Base-by-base conservation (phyloP, 92 coral and sea anemone genomes). In the Palythoa caribaeorum region DNA sequence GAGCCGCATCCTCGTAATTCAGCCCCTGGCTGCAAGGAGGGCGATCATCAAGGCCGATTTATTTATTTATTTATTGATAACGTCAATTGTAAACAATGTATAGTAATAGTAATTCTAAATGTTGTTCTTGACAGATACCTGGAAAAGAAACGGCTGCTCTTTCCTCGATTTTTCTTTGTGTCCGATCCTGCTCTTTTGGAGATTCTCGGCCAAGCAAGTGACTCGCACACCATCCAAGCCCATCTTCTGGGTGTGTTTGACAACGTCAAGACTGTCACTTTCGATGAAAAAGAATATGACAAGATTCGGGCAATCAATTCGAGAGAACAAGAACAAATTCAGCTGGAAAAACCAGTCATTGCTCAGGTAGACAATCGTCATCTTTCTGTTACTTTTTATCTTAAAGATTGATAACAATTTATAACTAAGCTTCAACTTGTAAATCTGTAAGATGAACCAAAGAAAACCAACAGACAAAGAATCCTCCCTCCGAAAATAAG, bases 131-230 rank as follows among this genome's bases (percentile, higher is more conserved):
- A 52, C 38, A 97, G 99, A 37, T 97, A 97, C 78, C 92, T 97
- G 76, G 99, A 97, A 77, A 97, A 97, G 98, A 97, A 97, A 84
- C 98, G 99, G 83, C 92, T 97, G 76, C 89, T 97, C 68, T 97
- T 97, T 88, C 99, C 99, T 8, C 99, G 99, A 12, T 97, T 97
- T 90, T 97, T 97, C 94, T 97, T 97, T 90, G 99, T 97, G 90
- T 97, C 99, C 28, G 99, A 97, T 71, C 99, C 99, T 11, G 99
- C 99, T 40, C 90, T 97, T 72, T 77, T 97, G 89, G 99, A 97
- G 91, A 97, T 97, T 79, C 93, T 97, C 71, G 99, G 99, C 17
- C 99, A 97, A 87, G 99, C 99, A 50, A 97, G 99, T 60, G 99
- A 97, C 92, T 97, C 99, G 2, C 99, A 97, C 90, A 97, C 99